Evolutionary conservation across 2,888 invertebrate species (phyloP).

Genomic region (Dolichomitus sp.): DNA sequence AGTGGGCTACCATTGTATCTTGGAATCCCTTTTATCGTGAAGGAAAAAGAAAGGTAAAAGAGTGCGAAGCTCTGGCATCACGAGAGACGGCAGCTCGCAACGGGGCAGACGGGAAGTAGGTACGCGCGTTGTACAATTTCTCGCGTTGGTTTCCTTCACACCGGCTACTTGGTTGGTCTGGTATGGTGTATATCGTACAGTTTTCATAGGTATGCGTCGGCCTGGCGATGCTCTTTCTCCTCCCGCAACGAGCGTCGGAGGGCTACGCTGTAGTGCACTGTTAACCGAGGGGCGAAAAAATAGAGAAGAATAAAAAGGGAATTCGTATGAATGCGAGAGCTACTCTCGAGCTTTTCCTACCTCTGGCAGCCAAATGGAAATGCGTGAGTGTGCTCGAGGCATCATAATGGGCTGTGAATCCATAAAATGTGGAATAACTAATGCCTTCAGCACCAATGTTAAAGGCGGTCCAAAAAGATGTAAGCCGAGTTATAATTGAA

Average conservation of each 20-base stretch:
- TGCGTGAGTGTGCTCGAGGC: constrained; percentile 33
- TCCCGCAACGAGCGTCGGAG: constrained; percentile 16
- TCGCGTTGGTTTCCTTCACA: constrained; percentile 31
- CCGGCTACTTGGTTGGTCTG: constrained; percentile 6
- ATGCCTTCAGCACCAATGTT: neutral
- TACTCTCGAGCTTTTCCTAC: constrained; percentile 13
- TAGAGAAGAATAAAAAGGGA: constrained; percentile 15
- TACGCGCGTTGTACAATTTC: constrained; percentile 45
- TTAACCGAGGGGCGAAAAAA: constrained; percentile 38
- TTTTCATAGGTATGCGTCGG: constrained; percentile 42
- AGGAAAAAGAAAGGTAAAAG: constrained; percentile 28
- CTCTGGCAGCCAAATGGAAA: constrained; percentile 30
- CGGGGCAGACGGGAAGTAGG: constrained; percentile 60
- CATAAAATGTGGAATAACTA: constrained; percentile 9
- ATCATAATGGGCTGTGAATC: constrained; percentile 52
- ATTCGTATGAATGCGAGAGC: constrained; percentile 27
- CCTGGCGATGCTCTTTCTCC: constrained; percentile 50
- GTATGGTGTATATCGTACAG: constrained; percentile 16
- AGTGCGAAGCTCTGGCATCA: constrained; percentile 44
- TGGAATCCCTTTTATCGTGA: constrained; percentile 67
- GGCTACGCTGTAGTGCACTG: constrained; percentile 37
- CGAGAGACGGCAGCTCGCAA: constrained; percentile 44
- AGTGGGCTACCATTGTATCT: constrained; percentile 66
- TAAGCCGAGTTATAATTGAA: constrained; percentile 9
- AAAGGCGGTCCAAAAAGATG: neutral